A percentile compares a stretch with the other conserved stretches of the same genome.
phyloP scores from a whole-genome alignment of 2,113 vertebrate species.

The Toxostoma redivivum region DNA sequence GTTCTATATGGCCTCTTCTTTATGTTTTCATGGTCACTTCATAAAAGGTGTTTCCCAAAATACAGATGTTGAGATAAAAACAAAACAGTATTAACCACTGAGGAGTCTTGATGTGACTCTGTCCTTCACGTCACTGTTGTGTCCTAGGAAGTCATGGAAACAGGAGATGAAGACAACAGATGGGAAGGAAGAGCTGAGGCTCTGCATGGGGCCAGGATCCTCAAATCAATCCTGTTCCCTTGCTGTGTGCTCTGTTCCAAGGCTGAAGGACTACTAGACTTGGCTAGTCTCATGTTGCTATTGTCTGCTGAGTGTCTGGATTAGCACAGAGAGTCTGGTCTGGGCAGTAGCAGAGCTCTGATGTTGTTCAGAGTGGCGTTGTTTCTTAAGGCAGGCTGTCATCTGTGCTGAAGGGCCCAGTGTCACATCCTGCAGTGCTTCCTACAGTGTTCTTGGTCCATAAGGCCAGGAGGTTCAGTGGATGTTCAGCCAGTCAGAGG shows the following conservation, averaged over 20 bases:
- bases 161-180: not conserved
- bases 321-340: not conserved
- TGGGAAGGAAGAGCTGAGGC: not conserved
- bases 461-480: not conserved
- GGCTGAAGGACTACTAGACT: not conserved
- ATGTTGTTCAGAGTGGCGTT: not conserved
- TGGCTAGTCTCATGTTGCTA: not conserved
- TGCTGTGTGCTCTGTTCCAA: not conserved
- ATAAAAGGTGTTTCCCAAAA: not conserved
- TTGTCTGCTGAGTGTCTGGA: not conserved
- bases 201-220: not conserved
- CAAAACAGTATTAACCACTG: not conserved
- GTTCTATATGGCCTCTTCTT: not conserved
- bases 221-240: not conserved
- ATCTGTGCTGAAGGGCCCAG: not conserved
- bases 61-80: not conserved
- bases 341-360: not conserved
- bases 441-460: not conserved
- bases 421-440: not conserved
- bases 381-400: not conserved
- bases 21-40: not conserved
- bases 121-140: not conserved
- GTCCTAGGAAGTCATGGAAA: not conserved
- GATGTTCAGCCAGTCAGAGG: not conserved
- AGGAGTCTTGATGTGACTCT: not conserved